Evolutionary conservation across 2,888 invertebrate species (phyloP), one percentile per base, ranked within the genome.

Genomic region (Hedya salicella): DNA sequence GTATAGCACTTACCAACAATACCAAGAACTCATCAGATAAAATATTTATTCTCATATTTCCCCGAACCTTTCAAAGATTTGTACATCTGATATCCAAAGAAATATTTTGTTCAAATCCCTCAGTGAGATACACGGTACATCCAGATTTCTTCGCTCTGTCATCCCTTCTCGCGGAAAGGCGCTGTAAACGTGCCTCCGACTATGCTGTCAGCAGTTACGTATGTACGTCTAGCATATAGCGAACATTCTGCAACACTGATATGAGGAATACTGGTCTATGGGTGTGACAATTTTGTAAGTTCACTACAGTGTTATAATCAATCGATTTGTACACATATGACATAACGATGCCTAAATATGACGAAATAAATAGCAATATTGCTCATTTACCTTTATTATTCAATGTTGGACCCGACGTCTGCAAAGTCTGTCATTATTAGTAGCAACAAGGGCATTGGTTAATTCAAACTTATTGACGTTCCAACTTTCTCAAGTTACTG

Each of bases 111-210:
- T 53, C 25, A 60, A 65, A 65, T 65, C 65, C 64, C 65, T 59
- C 44, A 39, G 54, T 40, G 60, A 48, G 17, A 60, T 60, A 63
- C 44, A 60, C 70, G 61, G 63, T 67, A 68, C 68, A 57, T 67
- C 69, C 70, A 71, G 73, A 73, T 73, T 73, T 69, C 67, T 60
- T 42, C 62, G 68, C 59, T 16, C 62, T 62, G 71, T 71, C 70
- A 71, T 68, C 73, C 67, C 66, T 71, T 54, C 62, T 69, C 68
- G 42, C 54, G 61, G n/a, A n/a, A 59, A 68, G 61, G 66, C 64
- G 66, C 68, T 54, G 57, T 36, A 65, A 54, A 67, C 62, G 56
- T 68, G 46, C 49, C 52, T 57, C 64, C 54, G 66, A 66, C 66
- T 61, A 61, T 54, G 17, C 40, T 53, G 48, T 60, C 60, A 60